Percentiles rank a stretch among this genome's conserved stretches.
Evolutionary conservation across 2,888 invertebrate species (phyloP).

Genomic region (Antheraea assamensis): DNA sequence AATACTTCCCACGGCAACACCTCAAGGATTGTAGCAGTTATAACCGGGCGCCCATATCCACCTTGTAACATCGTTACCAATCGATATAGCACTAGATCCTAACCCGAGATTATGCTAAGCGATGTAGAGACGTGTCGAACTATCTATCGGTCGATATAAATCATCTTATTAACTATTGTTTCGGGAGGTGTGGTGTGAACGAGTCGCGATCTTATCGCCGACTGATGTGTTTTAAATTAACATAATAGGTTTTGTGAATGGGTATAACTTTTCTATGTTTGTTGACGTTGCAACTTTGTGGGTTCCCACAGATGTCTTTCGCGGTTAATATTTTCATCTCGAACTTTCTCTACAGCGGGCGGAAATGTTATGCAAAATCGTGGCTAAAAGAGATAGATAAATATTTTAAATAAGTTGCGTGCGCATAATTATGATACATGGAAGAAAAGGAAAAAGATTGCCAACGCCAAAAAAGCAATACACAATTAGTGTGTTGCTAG

Average conservation of each 20-base stretch:
- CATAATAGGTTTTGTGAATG: slow-evolving; percentile 83
- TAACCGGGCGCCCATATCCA: slow-evolving; percentile 18
- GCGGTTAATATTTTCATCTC: neutral
- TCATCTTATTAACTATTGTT: slow-evolving; percentile 83
- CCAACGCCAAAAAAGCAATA: too few species aligned
- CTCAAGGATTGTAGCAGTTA: slow-evolving; percentile 18
- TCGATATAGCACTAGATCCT: slow-evolving; percentile 74
- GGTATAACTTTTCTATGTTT: slow-evolving; percentile 73
- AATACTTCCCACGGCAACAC: slow-evolving; percentile 2
- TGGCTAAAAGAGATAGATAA: too few species aligned
- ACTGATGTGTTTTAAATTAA: slow-evolving; percentile 82
- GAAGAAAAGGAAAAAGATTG: too few species aligned
- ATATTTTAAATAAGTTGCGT: too few species aligned
- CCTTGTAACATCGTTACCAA: slow-evolving; percentile 68
- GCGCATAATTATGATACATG: too few species aligned
- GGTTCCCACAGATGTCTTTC: slow-evolving; percentile 14
- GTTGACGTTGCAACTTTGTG: slow-evolving; percentile 43
- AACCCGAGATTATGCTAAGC: slow-evolving; percentile 79
- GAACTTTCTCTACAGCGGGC: neutral
- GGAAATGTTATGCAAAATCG: too few species aligned
- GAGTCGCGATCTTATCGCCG: slow-evolving; percentile 71
- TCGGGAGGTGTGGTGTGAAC: slow-evolving; percentile 82
- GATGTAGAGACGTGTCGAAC: slow-evolving; percentile 78
- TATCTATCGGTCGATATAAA: slow-evolving; percentile 80
- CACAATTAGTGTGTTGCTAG: too few species aligned